Percentiles rank a stretch among this genome's conserved stretches.
Evolutionary conservation across 2,888 invertebrate species (phyloP).

Genomic region (Drosophila trichaetosa): DNA sequence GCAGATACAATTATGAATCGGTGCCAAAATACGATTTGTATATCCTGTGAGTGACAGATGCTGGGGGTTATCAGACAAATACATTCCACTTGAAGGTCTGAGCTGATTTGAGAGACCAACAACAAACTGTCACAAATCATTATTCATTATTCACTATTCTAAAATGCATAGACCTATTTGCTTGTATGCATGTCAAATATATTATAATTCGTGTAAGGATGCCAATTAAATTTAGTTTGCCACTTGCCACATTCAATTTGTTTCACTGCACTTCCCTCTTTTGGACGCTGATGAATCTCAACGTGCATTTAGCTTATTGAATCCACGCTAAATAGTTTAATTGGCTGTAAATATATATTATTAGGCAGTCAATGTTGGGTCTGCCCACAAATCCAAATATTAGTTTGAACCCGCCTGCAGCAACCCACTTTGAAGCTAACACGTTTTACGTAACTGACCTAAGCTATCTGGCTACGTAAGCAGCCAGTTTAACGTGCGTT

Average conservation of each 20-base stretch:
- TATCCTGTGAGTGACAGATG: neutral
- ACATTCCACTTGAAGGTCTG: neutral
- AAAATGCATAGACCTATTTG: constrained; percentile 11
- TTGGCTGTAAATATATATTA: neutral
- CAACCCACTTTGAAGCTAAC: constrained; percentile 12
- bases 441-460: constrained; percentile 71
- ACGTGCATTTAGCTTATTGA: neutral
- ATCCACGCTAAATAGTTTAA: neutral
- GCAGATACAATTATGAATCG: neutral
- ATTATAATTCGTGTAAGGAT: neutral
- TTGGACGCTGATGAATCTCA: neutral
- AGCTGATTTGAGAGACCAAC: too few relatives aligned
- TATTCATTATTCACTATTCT: constrained; percentile 55
- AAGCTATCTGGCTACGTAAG: constrained; percentile 53
- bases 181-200: constrained; percentile 7
- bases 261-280: neutral
- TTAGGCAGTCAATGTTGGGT: neutral
- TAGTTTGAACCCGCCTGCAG: neutral
- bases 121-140: constrained; percentile 26
- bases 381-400: constrained; percentile 1
- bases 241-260: neutral
- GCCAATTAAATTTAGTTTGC: constrained; percentile 11
- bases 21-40: neutral
- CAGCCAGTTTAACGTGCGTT: constrained; percentile 43
- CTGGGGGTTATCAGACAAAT: neutral